phyloP scores from a whole-genome alignment of 2,113 vertebrate genomes.

The Platycercus adscitus region DNA sequence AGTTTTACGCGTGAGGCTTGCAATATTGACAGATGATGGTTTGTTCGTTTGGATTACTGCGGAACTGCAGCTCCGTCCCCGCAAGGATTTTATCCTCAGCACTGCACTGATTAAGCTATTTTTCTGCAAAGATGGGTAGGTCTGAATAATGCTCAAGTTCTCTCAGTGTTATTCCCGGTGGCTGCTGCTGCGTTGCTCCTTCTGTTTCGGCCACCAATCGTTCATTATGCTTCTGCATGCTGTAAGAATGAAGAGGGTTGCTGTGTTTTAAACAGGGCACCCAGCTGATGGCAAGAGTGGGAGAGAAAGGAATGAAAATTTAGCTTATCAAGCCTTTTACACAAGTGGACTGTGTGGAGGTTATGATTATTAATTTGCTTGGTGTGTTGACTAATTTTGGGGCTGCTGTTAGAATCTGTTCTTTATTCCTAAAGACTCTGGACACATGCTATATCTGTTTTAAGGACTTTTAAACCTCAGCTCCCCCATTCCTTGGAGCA shows the following conservation, averaged over 20 bases:
- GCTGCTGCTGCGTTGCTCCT: conserved; percentile 20
- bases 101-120: conserved; percentile 69
- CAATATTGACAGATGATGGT: conserved; percentile 65
- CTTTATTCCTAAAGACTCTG: neutral
- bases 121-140: conserved; percentile 79
- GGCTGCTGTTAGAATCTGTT: neutral
- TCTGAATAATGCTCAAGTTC: conserved; percentile 48
- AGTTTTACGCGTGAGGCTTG: conserved; percentile 51
- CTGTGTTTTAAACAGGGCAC: conserved; percentile 62
- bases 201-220: neutral
- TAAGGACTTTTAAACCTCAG: conserved; percentile 20
- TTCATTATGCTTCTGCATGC: conserved; percentile 54
- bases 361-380: conserved; percentile 26
- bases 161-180: conserved; percentile 52
- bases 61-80: conserved; percentile 66
- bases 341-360: neutral
- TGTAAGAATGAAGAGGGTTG: conserved; percentile 31
- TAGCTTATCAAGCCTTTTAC: conserved; percentile 36
- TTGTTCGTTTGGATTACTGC: conserved; percentile 69
- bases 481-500: conserved; percentile 4
- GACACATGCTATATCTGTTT: neutral
- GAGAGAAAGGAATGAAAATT: conserved; percentile 50
- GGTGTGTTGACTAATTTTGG: neutral
- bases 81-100: conserved; percentile 68
- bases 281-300: conserved; percentile 47